Percentiles rank a stretch among this genome's conserved stretches.
phyloP scores from a whole-genome alignment of 2,888 invertebrate species.

The Zygaena filipendulae region DNA sequence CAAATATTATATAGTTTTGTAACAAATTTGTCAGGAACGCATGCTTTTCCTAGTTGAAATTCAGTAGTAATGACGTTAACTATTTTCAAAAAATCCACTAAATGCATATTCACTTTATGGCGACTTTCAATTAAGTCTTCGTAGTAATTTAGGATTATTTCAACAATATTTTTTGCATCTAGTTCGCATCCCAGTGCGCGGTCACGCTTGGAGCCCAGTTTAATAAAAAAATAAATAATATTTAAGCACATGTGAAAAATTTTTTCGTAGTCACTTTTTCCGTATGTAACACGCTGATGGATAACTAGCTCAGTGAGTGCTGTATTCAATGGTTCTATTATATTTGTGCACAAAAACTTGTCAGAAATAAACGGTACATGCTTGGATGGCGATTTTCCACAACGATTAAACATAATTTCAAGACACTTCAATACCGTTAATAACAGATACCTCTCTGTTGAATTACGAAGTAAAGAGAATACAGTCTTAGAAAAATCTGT shows the following conservation, averaged over 20 bases:
- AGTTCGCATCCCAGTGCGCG: too few relatives aligned
- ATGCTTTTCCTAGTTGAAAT: constrained; percentile 27
- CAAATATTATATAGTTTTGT: constrained; percentile 41
- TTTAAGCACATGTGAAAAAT: constrained; percentile 37
- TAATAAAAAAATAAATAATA: too few relatives aligned
- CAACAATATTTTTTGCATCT: constrained; percentile 19
- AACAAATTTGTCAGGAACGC: constrained; percentile 35
- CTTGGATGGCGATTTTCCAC: too few relatives aligned
- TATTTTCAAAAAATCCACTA: constrained; percentile 44
- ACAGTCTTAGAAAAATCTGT: constrained; percentile 67
- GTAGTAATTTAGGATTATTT: constrained; percentile 38
- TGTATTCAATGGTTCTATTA: constrained; percentile 33
- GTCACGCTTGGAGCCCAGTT: too few relatives aligned
- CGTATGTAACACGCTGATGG: too few relatives aligned
- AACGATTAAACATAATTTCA: too few relatives aligned
- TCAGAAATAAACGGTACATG: too few relatives aligned
- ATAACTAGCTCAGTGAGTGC: constrained; percentile 39
- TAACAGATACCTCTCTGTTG: constrained; percentile 72
- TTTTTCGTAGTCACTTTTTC: constrained; percentile 43
- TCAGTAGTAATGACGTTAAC: constrained; percentile 32
- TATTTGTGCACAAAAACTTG: too few relatives aligned
- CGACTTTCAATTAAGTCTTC: constrained; percentile 38
- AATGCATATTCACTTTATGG: constrained; percentile 45
- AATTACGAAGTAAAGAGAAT: constrained; percentile 79
- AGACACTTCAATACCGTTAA: constrained; percentile 69